Base-by-base conservation (phyloP, 1,140 invertebrate species). In the Dendrolimus punctatus region DNA sequence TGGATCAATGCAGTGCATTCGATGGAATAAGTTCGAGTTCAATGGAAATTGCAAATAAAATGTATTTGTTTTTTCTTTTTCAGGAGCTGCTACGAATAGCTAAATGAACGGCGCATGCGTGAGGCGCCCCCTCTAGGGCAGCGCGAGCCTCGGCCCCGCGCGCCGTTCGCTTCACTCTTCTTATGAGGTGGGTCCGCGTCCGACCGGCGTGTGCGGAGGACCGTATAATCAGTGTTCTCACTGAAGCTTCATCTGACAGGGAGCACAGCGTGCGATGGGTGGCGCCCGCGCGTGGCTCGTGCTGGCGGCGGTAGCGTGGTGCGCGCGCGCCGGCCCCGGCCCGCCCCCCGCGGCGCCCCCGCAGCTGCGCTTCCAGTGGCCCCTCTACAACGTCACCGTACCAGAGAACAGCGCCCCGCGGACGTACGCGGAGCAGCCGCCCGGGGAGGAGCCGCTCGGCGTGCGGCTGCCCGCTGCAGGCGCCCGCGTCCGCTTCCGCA, bases 351-450 rank as follows among this genome's bases (percentile, higher is more conserved):
- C 57, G 39, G 47, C 62, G 51, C 41, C 62, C 46, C 53, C 57
- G 39, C 45, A 52, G 49, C 59, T 74, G 62, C 75, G 61, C 61
- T 98, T 98, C 88, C 92, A 93, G 2, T 88, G 91, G 52, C 62
- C 88, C 5, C 71, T 89, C 0, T 99, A 98, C 90, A 98, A 98
- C 90, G 95, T 94, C 60, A 95, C 92, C 64, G 95, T 99, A 63
- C 91, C 94, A 6, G 97, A 99, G 87, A 98, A 96, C 88, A 95
- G 95, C 57, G 89, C 95, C 41, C 94, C 93, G 40, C 96, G 96
- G 74, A 95, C 94, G 1, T 95, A 94, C 78, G 90, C 90, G 6
- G 74, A 74, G 44, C 89, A 90, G 58, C 82, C 85, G 46, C 89
- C 79, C 56, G 89, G 87, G 55, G 89, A 89, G 44, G 88, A 84